A percentile compares a stretch with the other conserved stretches of the same genome.
Conservation (phyloP, 2,888 invertebrate species). For the Sussaba pulchella region DNA sequence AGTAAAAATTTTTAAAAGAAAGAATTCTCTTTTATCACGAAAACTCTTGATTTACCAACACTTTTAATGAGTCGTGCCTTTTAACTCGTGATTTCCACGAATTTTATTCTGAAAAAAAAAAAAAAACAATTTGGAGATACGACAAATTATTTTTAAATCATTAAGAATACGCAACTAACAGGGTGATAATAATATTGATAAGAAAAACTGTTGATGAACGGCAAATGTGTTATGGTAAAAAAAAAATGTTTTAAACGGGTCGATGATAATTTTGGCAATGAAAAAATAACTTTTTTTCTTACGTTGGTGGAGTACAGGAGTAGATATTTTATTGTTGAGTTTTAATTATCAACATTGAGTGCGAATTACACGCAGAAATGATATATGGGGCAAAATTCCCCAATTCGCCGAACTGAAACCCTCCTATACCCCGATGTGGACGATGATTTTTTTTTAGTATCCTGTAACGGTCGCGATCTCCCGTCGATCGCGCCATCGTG, state of each 20-base stretch:
- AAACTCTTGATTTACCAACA: constrained; percentile 76
- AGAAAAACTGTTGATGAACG: constrained; percentile 73
- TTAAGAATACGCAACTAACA: constrained; percentile 71
- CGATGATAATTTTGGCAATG: constrained; percentile 33
- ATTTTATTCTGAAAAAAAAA: constrained; percentile 75
- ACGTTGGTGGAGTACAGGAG: constrained; percentile 66
- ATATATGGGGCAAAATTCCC: too few species aligned
- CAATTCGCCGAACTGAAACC: too few species aligned
- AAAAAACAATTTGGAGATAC: constrained; percentile 66
- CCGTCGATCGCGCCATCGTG: too few species aligned
- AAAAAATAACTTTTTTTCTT: constrained; percentile 42
- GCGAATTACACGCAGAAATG: constrained; percentile 34
- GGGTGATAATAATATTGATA: constrained; percentile 75
- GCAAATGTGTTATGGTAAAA: constrained; percentile 69
- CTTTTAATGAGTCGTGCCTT: constrained; percentile 82
- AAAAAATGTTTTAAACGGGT: constrained; percentile 58
- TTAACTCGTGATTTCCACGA: constrained; percentile 76
- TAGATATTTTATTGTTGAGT: constrained; percentile 75
- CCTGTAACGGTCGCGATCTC: too few species aligned
- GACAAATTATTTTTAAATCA: constrained; percentile 80
- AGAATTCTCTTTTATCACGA: constrained; percentile 75
- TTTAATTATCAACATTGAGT: constrained; percentile 71
- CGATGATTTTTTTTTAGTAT: too few species aligned
- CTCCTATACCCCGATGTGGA: too few species aligned
- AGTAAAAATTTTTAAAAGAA: constrained; percentile 38